Evolutionary conservation across 1,140 invertebrate species (phyloP), one percentile per base, ranked within the genome.

Genomic region (Pectinophora gossypiella): DNA sequence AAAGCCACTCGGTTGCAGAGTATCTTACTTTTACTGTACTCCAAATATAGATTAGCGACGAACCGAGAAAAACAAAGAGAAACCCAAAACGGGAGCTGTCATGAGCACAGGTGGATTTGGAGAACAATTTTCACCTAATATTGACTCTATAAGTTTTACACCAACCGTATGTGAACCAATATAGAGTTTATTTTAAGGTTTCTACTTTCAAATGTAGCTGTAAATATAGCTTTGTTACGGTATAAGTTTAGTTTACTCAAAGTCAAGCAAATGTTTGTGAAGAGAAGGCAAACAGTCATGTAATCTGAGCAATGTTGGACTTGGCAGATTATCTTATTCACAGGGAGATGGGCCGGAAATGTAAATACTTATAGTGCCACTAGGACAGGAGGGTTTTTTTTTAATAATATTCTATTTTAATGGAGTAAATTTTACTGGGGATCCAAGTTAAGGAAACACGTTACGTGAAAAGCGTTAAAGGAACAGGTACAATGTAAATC

Each of bases 81-180:
- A 53, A 61, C 48, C 65, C 52, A 68, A 77, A 75, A 79, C 73
- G 59, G 79, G 59, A 81, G 77, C 72, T 73, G 64, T 75, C 70
- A 68, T 61, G 23, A 48, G 44, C 59, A 53, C 60, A 67, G 55
- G 69, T 64, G 68, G 56, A 72, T 58, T 65, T 55, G 52, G 16
- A 40, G 6, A 56, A 40, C 18, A 15, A 48, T 43, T 48, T 45
- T 35, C n/a, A n/a, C 46, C 5, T 16, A 40, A 40, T n/a, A 43
- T 19, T 42, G 1, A 3, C 27, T n/a, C 6, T 32, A 32, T n/a
- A n/a, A n/a, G n/a, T n/a, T n/a, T n/a, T n/a, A n/a, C n/a, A n/a
- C n/a, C n/a, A n/a, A n/a, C n/a, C n/a, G n/a, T n/a, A n/a, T n/a
- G n/a, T n/a, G n/a, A n/a, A n/a, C n/a, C n/a, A n/a, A n/a, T n/a